phyloP scores from a whole-genome alignment of 2,797 vertebrate species.

The Hafferia zeledoni region DNA sequence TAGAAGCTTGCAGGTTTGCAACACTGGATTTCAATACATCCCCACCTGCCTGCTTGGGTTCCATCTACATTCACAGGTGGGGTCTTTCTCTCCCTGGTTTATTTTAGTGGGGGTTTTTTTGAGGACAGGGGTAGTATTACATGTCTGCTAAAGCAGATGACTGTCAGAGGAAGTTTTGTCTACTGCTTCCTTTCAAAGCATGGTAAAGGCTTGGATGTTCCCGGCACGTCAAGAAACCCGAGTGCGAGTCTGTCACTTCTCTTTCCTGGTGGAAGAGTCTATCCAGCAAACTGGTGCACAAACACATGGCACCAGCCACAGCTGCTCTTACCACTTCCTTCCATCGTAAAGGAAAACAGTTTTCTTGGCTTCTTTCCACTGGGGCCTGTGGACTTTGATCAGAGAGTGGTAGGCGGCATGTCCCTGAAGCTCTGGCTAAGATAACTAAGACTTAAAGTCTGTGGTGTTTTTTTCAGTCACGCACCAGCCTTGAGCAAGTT shows the following conservation, averaged over 20 bases:
- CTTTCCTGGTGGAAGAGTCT: fast-evolving
- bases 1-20: neutral
- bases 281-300: neutral
- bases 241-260: fast-evolving
- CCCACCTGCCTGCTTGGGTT: fast-evolving
- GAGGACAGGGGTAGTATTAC: neutral
- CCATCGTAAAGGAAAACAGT: neutral
- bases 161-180: neutral
- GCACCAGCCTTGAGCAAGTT: neutral
- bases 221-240: fast-evolving
- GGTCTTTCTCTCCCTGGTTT: neutral
- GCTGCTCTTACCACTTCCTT: neutral
- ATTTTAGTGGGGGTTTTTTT: neutral
- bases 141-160: fast-evolving
- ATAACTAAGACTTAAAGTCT: fast-evolving
- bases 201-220: neutral
- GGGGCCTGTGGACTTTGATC: neutral
- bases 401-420: fast-evolving
- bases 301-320: neutral
- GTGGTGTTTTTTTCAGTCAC: neutral
- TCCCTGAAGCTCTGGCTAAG: neutral
- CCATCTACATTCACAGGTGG: neutral
- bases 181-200: neutral
- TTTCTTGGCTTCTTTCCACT: neutral
- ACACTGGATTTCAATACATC: neutral